Conservation (phyloP, 2,888 invertebrate species). For the Orthosia incerta region DNA sequence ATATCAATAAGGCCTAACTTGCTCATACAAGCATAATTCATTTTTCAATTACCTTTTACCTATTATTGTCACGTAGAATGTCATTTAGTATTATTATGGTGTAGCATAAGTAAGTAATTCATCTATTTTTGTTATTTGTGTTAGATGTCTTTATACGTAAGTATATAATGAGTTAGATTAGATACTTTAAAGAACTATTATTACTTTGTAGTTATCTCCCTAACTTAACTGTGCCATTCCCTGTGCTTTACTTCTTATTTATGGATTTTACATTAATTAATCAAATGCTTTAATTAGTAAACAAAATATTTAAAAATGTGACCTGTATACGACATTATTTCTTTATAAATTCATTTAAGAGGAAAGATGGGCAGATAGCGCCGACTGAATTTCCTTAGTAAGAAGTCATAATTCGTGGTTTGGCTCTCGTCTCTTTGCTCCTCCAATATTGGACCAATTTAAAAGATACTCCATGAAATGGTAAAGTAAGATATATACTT, state of each 20-base stretch:
- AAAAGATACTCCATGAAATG: no score
- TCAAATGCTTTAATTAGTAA: slow-evolving; percentile 44
- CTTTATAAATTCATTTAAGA: slow-evolving; percentile 22
- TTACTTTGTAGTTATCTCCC: slow-evolving; percentile 47
- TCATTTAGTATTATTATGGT: slow-evolving; percentile 45
- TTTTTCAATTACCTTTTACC: slow-evolving; percentile 67
- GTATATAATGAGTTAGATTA: slow-evolving; percentile 44
- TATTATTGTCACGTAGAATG: slow-evolving; percentile 42
- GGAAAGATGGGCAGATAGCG: no score
- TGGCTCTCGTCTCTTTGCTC: no score
- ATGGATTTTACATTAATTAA: slow-evolving; percentile 36
- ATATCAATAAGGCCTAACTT: slow-evolving; percentile 78
- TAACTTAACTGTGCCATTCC: slow-evolving; percentile 67
- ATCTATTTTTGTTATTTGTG: slow-evolving; percentile 59
- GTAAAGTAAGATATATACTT: no score
- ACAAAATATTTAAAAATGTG: slow-evolving; percentile 22
- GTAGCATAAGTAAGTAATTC: slow-evolving; percentile 48
- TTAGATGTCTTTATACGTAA: slow-evolving; percentile 43
- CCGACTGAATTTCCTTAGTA: no score
- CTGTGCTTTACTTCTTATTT: slow-evolving; percentile 61
- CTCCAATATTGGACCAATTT: no score
- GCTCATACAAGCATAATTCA: slow-evolving; percentile 65
- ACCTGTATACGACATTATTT: slow-evolving; percentile 42
- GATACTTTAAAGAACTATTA: slow-evolving; percentile 25
- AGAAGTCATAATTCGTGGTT: no score